Percentiles rank a stretch among this genome's conserved stretches.
Evolutionary conservation across 2,888 invertebrate genomes (phyloP).

Genomic region (Galerucella nymphaeae): DNA sequence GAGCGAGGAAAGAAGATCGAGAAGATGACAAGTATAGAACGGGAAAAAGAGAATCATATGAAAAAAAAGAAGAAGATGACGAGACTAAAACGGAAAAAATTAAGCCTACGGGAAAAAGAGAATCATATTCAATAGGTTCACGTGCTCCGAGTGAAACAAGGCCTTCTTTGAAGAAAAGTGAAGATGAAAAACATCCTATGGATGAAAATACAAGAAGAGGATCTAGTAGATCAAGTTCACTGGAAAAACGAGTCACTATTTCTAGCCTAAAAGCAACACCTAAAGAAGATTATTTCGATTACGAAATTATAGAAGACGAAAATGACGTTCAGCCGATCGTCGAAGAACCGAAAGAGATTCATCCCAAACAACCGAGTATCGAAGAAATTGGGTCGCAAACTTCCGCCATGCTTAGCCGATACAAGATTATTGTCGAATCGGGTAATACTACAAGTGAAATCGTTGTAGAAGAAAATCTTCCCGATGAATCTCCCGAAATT

Average conservation of each 20-base stretch:
- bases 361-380: not conserved
- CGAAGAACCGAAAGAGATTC: not conserved
- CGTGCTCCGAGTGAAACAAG: too few species aligned
- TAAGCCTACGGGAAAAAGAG: not conserved
- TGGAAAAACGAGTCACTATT: not conserved
- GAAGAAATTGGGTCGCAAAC: not conserved
- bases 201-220: not conserved
- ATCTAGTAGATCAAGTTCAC: not conserved
- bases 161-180: too few species aligned
- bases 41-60: not conserved
- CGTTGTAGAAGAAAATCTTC: not conserved
- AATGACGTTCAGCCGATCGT: not conserved
- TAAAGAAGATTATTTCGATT: not conserved
- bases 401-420: not conserved
- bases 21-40: not conserved
- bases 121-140: not conserved
- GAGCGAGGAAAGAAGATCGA: not conserved
- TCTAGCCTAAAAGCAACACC: not conserved
- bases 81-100: not conserved
- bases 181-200: too few species aligned
- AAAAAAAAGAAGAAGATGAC: not conserved
- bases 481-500: not conserved
- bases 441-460: not conserved
- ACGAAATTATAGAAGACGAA: too few species aligned
- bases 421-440: not conserved